Conservation (phyloP, 2,797 vertebrate genomes). For the Thaleichthys pacificus region DNA sequence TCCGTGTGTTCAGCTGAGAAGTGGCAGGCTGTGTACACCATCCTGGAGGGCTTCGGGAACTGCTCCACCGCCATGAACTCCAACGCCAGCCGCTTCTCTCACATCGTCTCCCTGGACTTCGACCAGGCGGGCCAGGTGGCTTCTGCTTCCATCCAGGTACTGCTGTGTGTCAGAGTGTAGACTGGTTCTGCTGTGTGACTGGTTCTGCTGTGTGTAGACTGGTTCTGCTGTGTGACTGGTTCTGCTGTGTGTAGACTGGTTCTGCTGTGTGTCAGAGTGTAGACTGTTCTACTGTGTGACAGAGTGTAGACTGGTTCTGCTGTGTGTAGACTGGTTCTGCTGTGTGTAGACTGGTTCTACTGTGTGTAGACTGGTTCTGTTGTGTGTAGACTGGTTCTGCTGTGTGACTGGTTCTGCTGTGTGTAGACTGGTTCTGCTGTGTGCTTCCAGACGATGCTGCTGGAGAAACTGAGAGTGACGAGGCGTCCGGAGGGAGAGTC, state of each 20-base stretch:
- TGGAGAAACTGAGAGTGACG: constrained; percentile 91
- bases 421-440: background rate
- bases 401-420: no score
- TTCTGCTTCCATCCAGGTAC: constrained; percentile 90
- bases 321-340: no score
- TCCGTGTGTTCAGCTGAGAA: constrained; percentile 80
- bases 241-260: no score
- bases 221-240: background rate
- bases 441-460: constrained; percentile 85
- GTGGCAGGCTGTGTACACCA: constrained; percentile 93
- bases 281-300: constrained; percentile 82
- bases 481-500: constrained; percentile 84
- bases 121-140: constrained; percentile 96
- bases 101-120: constrained; percentile 94
- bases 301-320: background rate
- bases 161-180: no score
- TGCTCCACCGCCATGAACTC: constrained; percentile 86
- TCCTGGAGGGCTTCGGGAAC: constrained; percentile 96
- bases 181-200: no score
- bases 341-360: no score
- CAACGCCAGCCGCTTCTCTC: constrained; percentile 94
- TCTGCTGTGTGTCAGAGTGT: constrained; percentile 5
- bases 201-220: background rate
- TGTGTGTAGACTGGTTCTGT: no score
- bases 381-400: no score